phyloP scores from a whole-genome alignment of 2,113 vertebrate species.

The Conger conger region DNA sequence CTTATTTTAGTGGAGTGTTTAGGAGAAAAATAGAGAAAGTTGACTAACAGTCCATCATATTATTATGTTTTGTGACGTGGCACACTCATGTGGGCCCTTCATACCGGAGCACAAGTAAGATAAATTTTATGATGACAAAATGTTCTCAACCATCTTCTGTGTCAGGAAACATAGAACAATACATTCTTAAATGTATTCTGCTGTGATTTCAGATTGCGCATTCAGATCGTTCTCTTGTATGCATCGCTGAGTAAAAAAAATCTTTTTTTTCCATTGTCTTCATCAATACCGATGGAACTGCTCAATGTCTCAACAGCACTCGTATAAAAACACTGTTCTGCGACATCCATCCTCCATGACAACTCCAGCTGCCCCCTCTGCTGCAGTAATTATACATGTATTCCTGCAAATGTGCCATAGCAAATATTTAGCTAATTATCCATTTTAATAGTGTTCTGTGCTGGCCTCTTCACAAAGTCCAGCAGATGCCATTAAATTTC shows the following conservation, averaged over 20 bases:
- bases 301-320: conserved; percentile 32
- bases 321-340: conserved; percentile 37
- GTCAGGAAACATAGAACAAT: not conserved
- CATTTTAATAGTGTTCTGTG: conserved; percentile 95
- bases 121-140: no score
- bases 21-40: no score
- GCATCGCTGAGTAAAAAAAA: not conserved
- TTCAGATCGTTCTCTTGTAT: not conserved
- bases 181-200: not conserved
- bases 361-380: conserved; percentile 56
- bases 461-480: conserved; percentile 90
- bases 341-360: conserved; percentile 45
- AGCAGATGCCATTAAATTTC: conserved; percentile 98
- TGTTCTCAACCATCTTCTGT: not conserved
- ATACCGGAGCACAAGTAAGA: no score
- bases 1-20: no score
- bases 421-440: conserved; percentile 99
- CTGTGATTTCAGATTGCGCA: not conserved
- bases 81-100: no score
- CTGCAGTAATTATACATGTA: conserved; percentile 86
- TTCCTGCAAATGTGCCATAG: conserved; percentile 86
- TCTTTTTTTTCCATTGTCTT: not conserved
- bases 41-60: no score
- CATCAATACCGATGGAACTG: conserved; percentile 46
- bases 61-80: no score